A percentile compares a stretch with the other conserved stretches of the same genome.
These are phyloP conservation scores for Encarsia formosa DNA, from an alignment of 2,888 invertebrate species.

Conservation along the genomic window DNA sequence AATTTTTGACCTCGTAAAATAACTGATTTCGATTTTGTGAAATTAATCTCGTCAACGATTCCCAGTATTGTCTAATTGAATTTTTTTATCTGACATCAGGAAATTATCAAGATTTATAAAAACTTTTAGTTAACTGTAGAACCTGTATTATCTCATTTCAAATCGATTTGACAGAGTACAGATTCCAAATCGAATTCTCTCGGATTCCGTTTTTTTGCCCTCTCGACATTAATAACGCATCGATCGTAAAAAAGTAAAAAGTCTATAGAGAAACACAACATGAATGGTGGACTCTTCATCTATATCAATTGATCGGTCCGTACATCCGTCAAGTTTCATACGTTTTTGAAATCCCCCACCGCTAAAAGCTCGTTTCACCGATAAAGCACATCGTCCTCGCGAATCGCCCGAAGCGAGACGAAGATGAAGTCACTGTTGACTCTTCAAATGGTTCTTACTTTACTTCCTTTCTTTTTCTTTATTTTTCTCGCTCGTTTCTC, in stretches of 20 bases:
- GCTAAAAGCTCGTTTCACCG: conserved; percentile 24
- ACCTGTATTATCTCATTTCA: no score
- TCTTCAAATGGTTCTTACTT: conserved; percentile 18
- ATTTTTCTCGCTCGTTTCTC: conserved; percentile 8
- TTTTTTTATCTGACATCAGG: no score
- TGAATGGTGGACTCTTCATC: conserved; percentile 18
- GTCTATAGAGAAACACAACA: no score
- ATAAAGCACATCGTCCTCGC: conserved; percentile 18
- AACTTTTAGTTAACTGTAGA: no score
- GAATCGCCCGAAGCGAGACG: conserved; percentile 21
- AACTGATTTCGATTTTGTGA: no score
- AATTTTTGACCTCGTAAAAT: no score
- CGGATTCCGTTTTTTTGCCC: neutral
- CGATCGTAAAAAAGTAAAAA: conserved; percentile 8
- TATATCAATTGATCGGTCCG: conserved; percentile 25
- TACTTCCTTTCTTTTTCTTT: neutral
- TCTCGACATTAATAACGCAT: conserved; percentile 18
- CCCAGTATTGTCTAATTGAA: no score
- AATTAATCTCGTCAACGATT: no score
- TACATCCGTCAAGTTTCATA: conserved; percentile 25
- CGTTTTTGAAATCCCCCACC: conserved; percentile 20
- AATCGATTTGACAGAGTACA: no score
- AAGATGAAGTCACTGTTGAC: conserved; percentile 27
- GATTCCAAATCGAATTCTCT: no score
- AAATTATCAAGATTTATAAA: no score